Percentiles rank a stretch among this genome's conserved stretches.
phyloP scores from a whole-genome alignment of 2,113 vertebrate genomes.

The Raphicerus campestris region DNA sequence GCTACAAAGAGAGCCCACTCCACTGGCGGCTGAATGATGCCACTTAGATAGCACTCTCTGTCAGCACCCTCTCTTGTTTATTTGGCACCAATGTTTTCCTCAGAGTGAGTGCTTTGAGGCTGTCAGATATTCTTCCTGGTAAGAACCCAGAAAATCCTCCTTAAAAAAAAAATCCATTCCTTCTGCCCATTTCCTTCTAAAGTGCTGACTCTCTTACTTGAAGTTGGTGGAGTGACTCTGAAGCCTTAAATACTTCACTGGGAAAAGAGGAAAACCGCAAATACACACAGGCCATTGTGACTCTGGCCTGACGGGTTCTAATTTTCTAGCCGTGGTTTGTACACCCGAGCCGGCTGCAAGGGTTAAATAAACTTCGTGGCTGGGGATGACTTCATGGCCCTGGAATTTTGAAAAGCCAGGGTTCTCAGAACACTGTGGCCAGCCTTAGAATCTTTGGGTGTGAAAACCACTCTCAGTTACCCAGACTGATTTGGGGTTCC shows the following conservation, averaged over 20 bases:
- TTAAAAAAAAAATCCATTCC: conserved; percentile 1
- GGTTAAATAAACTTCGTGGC: conserved; percentile 54
- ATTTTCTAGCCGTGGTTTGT: conserved; percentile 56
- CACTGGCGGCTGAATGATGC: background rate
- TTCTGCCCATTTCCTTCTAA: conserved; percentile 59
- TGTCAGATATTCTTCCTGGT: conserved; percentile 49
- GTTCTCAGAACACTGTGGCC: conserved; percentile 18
- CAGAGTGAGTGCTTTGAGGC: background rate
- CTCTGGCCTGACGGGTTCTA: conserved; percentile 18
- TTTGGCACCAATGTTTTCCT: conserved; percentile 32
- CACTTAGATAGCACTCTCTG: background rate
- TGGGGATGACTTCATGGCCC: conserved; percentile 38
- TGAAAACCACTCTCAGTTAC: conserved; percentile 54
- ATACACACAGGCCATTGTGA: conserved; percentile 62
- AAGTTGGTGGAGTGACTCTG: conserved; percentile 57
- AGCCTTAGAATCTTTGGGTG: conserved; percentile 48
- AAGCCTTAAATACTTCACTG: conserved; percentile 42
- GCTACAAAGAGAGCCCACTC: background rate
- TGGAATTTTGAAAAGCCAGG: conserved; percentile 56
- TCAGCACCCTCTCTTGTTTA: background rate
- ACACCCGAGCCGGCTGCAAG: conserved; percentile 34
- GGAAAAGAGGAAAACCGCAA: conserved; percentile 59
- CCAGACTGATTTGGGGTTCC: conserved; percentile 31
- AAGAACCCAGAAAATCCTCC: conserved; percentile 35
- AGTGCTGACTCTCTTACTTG: conserved; percentile 55